Evolutionary conservation across 2,888 invertebrate species (phyloP), one percentile per base, ranked within the genome.

Genomic region (Agriopis marginaria): DNA sequence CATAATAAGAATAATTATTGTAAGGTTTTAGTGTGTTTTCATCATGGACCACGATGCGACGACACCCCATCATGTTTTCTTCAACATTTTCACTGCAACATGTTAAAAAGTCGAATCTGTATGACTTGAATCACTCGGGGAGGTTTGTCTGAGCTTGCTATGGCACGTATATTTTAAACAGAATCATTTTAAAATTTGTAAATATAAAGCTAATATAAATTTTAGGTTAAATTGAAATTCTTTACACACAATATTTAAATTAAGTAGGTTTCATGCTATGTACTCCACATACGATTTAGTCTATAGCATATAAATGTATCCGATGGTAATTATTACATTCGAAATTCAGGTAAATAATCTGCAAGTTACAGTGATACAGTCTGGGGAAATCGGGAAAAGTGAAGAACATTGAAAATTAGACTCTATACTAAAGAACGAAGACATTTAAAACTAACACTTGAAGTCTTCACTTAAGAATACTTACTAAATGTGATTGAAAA

Each of bases 21-120:
- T 74, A 76, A 74, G 70, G n/a, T 58, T 54, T 62, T 59, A 55
- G 63, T 49, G 72, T 75, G 68, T 75, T 73, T 75, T 72, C 32
- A 75, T 70, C 73, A 70, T 70, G 63, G 68, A 69, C 75, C 73
- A 75, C 72, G 70, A 23, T 44, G 45, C 44, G 47, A 9, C 23
- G 17, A 23, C 12, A 45, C 10, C n/a, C 17, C 10, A 10, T 17
- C 42, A 42, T 11, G 9, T 14, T 14, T 17, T 7, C 9, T 53
- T 40, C 40, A 17, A 56, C 23, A 12, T 45, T 58, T 12, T 55
- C 11, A 11, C n/a, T n/a, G n/a, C 40, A 17, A 56, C 23, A 12
- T 45, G 47, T 12, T 55, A 5, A 11, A 58, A 3, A 23, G 17
- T 23, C 17, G 17, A 44, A 12, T 58, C 23, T 11, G n/a, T 45